Percentiles rank a stretch among this genome's conserved stretches.
Evolutionary conservation across 2,113 vertebrate genomes (phyloP).

Genomic region (Mesoclemmys tuberculata): DNA sequence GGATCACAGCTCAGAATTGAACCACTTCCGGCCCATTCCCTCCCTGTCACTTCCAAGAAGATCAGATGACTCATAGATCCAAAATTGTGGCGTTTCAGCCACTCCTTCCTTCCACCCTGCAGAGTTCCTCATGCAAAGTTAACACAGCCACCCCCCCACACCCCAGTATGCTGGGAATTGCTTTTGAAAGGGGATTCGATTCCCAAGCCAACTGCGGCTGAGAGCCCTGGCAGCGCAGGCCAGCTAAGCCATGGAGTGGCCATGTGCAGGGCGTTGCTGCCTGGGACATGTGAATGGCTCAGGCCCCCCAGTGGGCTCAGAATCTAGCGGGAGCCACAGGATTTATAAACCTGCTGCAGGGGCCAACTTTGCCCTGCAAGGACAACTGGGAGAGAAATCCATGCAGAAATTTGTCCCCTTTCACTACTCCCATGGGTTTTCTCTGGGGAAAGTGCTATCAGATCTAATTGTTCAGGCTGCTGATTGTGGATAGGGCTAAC

Average conservation of each 20-base stretch:
- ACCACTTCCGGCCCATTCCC: neutral
- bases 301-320: neutral
- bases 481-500: neutral
- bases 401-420: neutral
- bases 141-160: neutral
- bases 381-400: neutral
- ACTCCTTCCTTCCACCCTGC: neutral
- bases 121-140: neutral
- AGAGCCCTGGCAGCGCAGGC: neutral
- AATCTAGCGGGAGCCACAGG: too few relatives aligned
- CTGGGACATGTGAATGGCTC: neutral
- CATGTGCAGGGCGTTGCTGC: neutral
- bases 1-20: neutral
- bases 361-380: neutral
- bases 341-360: too few relatives aligned
- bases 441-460: neutral
- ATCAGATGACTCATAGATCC: neutral
- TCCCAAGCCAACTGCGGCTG: neutral
- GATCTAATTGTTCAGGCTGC: neutral
- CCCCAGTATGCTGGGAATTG: neutral
- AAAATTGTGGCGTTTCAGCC: neutral
- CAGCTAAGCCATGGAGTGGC: neutral
- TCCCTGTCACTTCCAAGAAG: neutral
- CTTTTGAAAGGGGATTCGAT: neutral
- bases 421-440: neutral